Percentiles rank a stretch among this genome's conserved stretches.
Conservation (phyloP, 2,888 invertebrate genomes). For the Luperina nickerlii region DNA sequence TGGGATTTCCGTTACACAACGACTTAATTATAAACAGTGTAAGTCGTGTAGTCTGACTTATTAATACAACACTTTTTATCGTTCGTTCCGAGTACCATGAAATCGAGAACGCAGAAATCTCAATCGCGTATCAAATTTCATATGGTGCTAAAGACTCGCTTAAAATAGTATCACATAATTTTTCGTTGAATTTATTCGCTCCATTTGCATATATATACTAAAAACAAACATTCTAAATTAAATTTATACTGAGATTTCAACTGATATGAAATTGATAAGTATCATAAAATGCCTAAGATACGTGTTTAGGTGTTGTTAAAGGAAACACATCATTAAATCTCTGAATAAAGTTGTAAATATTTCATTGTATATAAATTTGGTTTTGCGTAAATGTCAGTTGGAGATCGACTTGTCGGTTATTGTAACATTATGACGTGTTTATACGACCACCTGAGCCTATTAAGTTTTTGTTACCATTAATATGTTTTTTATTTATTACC, state of each 20-base stretch:
- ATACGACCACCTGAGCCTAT: slow-evolving; percentile 29
- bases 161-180: slow-evolving; percentile 68
- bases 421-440: slow-evolving; percentile 37
- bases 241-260: slow-evolving; percentile 71
- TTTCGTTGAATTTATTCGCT: slow-evolving; percentile 69
- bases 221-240: slow-evolving; percentile 71
- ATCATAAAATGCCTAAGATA: slow-evolving; percentile 74
- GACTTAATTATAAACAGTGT: slow-evolving; percentile 51
- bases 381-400: slow-evolving; percentile 74
- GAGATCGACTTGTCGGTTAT: slow-evolving; percentile 51
- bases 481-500: slow-evolving; percentile 43
- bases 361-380: slow-evolving; percentile 73
- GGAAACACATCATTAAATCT: slow-evolving; percentile 77
- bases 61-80: slow-evolving; percentile 53
- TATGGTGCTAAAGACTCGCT: slow-evolving; percentile 74
- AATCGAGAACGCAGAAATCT: slow-evolving; percentile 60
- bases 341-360: slow-evolving; percentile 76
- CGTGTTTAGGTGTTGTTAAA: slow-evolving; percentile 71
- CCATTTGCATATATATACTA: slow-evolving; percentile 74
- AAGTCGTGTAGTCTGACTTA: slow-evolving; percentile 27
- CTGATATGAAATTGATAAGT: slow-evolving; percentile 75
- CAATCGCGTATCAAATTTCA: slow-evolving; percentile 73
- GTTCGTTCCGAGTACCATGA: slow-evolving; percentile 39
- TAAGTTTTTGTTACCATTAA: slow-evolving; percentile 34
- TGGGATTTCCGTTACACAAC: slow-evolving; percentile 56